Base-by-base conservation (phyloP, 2,888 invertebrate species). In the Drosophila paranaensis region DNA sequence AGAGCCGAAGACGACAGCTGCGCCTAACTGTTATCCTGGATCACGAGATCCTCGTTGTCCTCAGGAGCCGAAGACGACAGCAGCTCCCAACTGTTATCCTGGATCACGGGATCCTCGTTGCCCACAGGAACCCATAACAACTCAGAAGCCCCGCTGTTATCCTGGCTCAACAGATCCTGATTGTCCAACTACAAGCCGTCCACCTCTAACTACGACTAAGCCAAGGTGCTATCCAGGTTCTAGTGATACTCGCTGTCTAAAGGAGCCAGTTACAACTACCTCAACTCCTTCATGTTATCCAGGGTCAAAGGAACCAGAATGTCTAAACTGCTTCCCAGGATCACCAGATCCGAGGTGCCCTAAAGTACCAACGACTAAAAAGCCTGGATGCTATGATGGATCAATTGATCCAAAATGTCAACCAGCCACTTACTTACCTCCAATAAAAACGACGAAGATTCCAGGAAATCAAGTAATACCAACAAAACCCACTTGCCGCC, bases 221-320 rank as follows among this genome's bases (percentile, higher is more conserved):
- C 73, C 76, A 0, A 62, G 58, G 0, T 85, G 93, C 43, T 93
- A 86, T 66, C 93, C 93, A 0, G 93, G 93, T 0, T 90, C 91
- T 0, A 82, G 25, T 0, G 93, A 94, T 70, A 60, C 66, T 0
- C 50, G 61, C 0, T 71, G 71, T 16, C 54, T 54, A 33, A 35
- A 39, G 4, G 14, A 69, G 13, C 78, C 90, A 82, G 20, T 35
- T 3, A 53, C 69, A 16, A 16, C 58, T 6, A 42, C 55, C n/a
- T 8, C 35, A 11, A 16, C 14, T 27, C 11, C 63, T 5, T 35
- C 35, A 14, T 76, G 75, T 46, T 64, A 60, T 45, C 74, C 75
- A 14, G 93, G 93, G 30, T 89, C 90, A 3, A 88, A 74, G 0
- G 92, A 92, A 64, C 89, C 91, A 1, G 68, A 86, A 73, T 61